Evolutionary conservation across 2,888 invertebrate genomes (phyloP), one percentile per base, ranked within the genome.

Genomic region (Petrolisthes manimaculis): DNA sequence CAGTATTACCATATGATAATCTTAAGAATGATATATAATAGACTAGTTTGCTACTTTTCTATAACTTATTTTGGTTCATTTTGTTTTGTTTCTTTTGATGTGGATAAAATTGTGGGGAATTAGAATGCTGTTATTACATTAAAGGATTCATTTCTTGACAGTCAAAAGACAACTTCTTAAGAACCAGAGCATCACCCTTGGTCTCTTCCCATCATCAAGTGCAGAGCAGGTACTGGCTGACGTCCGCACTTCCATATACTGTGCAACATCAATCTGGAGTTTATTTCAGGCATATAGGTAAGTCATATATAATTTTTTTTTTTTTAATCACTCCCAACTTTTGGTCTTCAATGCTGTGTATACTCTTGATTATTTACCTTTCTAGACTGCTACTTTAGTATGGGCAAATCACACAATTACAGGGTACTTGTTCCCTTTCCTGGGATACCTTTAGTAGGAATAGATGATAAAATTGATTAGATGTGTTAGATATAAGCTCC

Each of bases 201-300:
- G 99, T 0, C 93, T 99, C 51, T 99, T 98, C 93, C 99, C 99
- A 3, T 96, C 96, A 91, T 93, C 96, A 92, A 96, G 97, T 85
- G 95, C 95, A 85, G 97, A 98, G 92, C 95, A 95, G 92, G 95
- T 96, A 89, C 97, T 96, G 6, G 98, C 97, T 93, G 96, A 98
- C 75, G 95, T 98, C 83, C 92, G 95, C 90, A 99, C 99, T 92
- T 98, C 98, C 93, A 96, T 99, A 91, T 99, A 99, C 93, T 99
- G 99, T 94, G 98, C 99, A 51, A 96, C 97, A 90, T 97, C 98
- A 5, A 96, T 98, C 56, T 99, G 99, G 99, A 97, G 98, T 91
- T 94, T 99, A 80, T 97, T 98, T 93, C 98, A 99, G 93, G 97
- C 99, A 8, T 99, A 99, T 93, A 96, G 96, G 97, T 96, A 93